Evolutionary conservation across 2,113 vertebrate genomes (phyloP), one percentile per base, ranked within the genome.

Genomic region (Riparia riparia): DNA sequence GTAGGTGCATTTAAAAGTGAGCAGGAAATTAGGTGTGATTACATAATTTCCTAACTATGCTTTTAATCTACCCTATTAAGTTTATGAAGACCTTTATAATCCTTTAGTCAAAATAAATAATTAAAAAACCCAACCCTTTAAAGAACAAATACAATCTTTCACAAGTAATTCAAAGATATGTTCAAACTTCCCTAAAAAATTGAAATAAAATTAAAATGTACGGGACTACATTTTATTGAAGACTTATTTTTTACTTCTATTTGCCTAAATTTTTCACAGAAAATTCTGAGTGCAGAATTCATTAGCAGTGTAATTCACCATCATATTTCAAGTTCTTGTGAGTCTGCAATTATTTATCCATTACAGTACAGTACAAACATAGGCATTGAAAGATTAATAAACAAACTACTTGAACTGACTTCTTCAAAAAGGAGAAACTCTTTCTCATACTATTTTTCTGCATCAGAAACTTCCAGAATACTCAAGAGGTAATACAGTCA

Each of bases 121-220:
- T 51, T 12, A 2, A 24, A 72, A 71, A 2, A 34, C 14, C 21
- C 0, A 2, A 34, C 14, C 21, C 0, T 50, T 41, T 28, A 47
- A 76, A 64, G 14, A 63, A 86, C 51, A 68, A 78, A 87, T 21
- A 49, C 6, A 86, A 34, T 41, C 3, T 70, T 89, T 79, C 20
- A 61, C 21, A 44, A 74, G 45, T n/a, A 60, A 50, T 58, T 86
- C 60, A 68, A 31, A 47, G n/a, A 77, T 54, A 41, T 8, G 7
- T 41, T 84, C 26, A 86, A 77, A 39, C 2, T 34, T 60, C 29
- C 10, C 37, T 42, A 42, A 70, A 85, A 54, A 17, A 61, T 37
- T 39, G 26, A 95, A 77, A 72, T 72, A 49, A 51, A 84, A 68
- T n/a, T 34, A 22, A 70, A 68, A 16, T 17, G 6, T 34, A 44